A percentile compares a stretch with the other conserved stretches of the same genome.
phyloP scores from a whole-genome alignment of 2,797 vertebrate species.

The Acomys russatus region DNA sequence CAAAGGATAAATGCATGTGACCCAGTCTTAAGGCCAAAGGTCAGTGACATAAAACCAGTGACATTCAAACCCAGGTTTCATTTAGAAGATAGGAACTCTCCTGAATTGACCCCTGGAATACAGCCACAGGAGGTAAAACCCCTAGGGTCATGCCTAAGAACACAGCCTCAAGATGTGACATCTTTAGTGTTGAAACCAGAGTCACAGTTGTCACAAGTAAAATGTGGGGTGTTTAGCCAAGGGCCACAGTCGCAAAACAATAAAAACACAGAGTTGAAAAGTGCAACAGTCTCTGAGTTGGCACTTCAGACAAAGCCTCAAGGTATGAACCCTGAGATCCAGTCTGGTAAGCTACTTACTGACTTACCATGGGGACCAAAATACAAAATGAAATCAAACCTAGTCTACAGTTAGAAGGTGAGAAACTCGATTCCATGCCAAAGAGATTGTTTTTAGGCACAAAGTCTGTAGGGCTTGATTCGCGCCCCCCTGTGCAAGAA shows the following conservation, averaged over 20 bases:
- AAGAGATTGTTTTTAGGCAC: slow-evolving; percentile 13
- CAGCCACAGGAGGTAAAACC: slow-evolving; percentile 41
- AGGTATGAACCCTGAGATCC: slow-evolving; percentile 56
- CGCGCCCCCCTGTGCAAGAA: background rate
- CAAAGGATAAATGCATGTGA: slow-evolving; percentile 64
- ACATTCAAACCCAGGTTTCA: background rate
- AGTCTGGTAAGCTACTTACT: slow-evolving; percentile 30
- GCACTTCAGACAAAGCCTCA: slow-evolving; percentile 47
- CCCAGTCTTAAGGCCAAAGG: slow-evolving; percentile 1
- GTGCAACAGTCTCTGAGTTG: background rate
- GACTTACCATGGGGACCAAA: slow-evolving; percentile 35
- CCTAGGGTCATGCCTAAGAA: slow-evolving; percentile 5
- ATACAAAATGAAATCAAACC: slow-evolving; percentile 47
- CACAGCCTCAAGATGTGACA: slow-evolving; percentile 46
- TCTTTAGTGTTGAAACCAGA: slow-evolving; percentile 16
- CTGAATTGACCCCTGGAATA: background rate
- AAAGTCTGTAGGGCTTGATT: slow-evolving; percentile 42
- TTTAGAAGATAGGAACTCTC: background rate
- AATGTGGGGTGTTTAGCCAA: slow-evolving; percentile 36
- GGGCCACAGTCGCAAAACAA: slow-evolving; percentile 32
- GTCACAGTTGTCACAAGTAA: slow-evolving; percentile 48
- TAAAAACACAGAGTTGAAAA: slow-evolving; percentile 44
- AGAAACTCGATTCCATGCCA: background rate
- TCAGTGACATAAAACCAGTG: slow-evolving; percentile 45
- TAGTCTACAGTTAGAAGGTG: slow-evolving; percentile 1